Evolutionary conservation across 2,888 invertebrate genomes (phyloP).

Genomic region (Caenorhabditis afra): DNA sequence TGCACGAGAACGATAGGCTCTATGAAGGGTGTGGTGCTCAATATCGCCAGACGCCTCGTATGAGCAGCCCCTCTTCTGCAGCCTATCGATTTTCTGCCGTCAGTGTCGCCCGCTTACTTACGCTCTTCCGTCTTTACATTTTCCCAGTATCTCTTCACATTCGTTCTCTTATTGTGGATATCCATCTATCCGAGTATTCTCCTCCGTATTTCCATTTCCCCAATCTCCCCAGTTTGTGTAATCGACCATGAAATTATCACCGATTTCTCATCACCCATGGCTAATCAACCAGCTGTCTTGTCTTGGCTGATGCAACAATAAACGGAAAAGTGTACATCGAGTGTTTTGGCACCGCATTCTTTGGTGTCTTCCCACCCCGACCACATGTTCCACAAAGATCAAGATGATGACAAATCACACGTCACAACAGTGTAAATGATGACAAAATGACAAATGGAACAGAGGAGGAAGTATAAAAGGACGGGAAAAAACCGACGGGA

Average conservation of each 20-base stretch:
- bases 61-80: neutral
- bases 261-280: too few relatives aligned
- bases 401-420: conserved; percentile 48
- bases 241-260: too few relatives aligned
- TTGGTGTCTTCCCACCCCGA: conserved; percentile 4
- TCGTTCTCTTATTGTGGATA: too few relatives aligned
- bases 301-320: conserved; percentile 30
- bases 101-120: neutral
- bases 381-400: neutral
- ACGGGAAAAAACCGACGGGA: neutral
- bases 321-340: conserved; percentile 13
- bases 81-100: neutral
- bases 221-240: too few relatives aligned
- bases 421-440: conserved; percentile 14
- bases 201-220: too few relatives aligned
- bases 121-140: too few relatives aligned
- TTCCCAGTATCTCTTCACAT: too few relatives aligned
- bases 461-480: neutral
- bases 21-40: too few relatives aligned
- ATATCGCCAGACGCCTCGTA: too few relatives aligned
- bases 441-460: conserved; percentile 18
- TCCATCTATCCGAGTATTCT: too few relatives aligned
- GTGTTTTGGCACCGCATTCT: conserved; percentile 11
- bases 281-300: too few relatives aligned
- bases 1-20: too few relatives aligned